Evolutionary conservation across 2,113 vertebrate genomes (phyloP).

Genomic region (Pogona vitticeps): DNA sequence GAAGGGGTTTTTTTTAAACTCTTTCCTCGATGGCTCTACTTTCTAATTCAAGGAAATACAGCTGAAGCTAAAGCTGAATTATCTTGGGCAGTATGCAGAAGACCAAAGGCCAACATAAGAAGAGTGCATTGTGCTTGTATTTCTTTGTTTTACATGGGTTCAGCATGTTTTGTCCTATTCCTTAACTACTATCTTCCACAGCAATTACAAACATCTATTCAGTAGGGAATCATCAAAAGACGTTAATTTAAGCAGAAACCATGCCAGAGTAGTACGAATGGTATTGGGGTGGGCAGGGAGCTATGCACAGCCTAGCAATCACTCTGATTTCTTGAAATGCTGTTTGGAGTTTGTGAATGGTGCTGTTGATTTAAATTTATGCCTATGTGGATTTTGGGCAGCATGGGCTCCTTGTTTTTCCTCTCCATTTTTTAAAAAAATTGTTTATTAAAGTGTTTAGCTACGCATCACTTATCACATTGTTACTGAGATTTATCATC

Average conservation of each 20-base stretch:
- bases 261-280: background rate
- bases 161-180: background rate
- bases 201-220: background rate
- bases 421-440: too few relatives aligned
- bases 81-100: background rate
- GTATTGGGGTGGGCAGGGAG: background rate
- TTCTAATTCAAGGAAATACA: background rate
- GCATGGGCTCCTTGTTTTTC: too few relatives aligned
- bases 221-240: background rate
- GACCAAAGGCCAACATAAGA: background rate
- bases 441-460: too few relatives aligned
- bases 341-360: too few relatives aligned
- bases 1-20: too few relatives aligned
- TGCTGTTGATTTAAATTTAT: too few relatives aligned
- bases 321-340: background rate
- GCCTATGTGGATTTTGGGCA: too few relatives aligned
- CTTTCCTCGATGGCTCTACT: too few relatives aligned
- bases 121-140: background rate
- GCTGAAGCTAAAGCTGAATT: background rate
- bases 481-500: too few relatives aligned
- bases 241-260: background rate
- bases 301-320: background rate
- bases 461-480: too few relatives aligned
- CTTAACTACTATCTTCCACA: background rate
- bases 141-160: background rate